These are phyloP conservation scores for Synergus itoensis DNA, from an alignment of 2,888 invertebrate species.

Conservation along the genomic window DNA sequence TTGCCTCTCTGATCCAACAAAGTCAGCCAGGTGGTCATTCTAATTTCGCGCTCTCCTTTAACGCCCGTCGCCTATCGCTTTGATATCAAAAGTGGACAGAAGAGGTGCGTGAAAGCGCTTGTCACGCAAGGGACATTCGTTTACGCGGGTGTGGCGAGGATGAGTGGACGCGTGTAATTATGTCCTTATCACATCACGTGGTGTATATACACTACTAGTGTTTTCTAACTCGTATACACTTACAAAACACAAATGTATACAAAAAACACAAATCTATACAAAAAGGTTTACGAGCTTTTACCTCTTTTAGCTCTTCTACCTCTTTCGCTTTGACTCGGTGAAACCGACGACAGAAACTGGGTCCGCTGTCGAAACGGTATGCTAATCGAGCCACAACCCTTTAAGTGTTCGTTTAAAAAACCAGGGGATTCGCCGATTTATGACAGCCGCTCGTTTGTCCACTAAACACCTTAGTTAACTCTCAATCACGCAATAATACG, in stretches of 20 bases:
- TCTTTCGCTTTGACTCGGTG: not conserved
- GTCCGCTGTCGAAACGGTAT: conserved; percentile 16
- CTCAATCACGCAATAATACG: conserved; percentile 14
- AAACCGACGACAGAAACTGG: conserved; percentile 28
- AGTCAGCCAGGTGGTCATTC: conserved; percentile 47
- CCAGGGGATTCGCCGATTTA: conserved; percentile 46
- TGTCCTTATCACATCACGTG: conserved; percentile 57
- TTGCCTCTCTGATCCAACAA: not conserved
- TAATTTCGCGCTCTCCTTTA: conserved; percentile 50
- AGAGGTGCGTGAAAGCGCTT: conserved; percentile 62
- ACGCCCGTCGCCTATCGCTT: conserved; percentile 41
- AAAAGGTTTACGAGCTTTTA: not conserved
- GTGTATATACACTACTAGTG: not conserved
- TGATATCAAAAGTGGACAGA: conserved; percentile 54
- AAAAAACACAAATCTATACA: no score
- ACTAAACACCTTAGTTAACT: conserved; percentile 37
- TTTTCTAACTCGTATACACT: not conserved
- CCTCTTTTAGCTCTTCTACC: not conserved
- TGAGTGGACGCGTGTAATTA: conserved; percentile 63
- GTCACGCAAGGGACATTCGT: conserved; percentile 64
- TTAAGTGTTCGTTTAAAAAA: conserved; percentile 64
- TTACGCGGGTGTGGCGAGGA: conserved; percentile 64
- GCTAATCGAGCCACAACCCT: conserved; percentile 57
- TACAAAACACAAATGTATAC: conserved; percentile 1
- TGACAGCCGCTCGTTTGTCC: conserved; percentile 40